These are phyloP conservation scores for Heliothis subflexa DNA, from an alignment of 1,140 invertebrate genomes.

Conservation along the genomic window DNA sequence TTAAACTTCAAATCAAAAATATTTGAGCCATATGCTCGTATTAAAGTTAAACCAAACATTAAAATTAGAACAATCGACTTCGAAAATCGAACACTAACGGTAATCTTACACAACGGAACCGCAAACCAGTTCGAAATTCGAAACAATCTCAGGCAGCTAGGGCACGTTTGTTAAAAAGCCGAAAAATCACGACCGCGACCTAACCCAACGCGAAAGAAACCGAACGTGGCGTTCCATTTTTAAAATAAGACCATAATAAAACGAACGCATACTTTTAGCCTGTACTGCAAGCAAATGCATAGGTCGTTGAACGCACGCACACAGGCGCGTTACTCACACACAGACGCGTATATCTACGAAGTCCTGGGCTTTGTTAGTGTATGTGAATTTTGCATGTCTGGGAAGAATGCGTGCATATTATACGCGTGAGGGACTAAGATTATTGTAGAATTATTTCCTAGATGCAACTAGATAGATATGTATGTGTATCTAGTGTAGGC, in stretches of 20 bases:
- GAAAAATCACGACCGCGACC: conserved; percentile 71
- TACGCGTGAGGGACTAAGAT: conserved; percentile 78
- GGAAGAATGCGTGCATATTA: conserved; percentile 81
- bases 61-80: conserved; percentile 44
- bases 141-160: conserved; percentile 27
- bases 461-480: conserved; percentile 76
- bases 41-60: conserved; percentile 36
- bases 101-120: conserved; percentile 48
- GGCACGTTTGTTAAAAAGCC: conserved; percentile 30
- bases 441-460: conserved; percentile 85
- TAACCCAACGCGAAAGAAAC: conserved; percentile 75
- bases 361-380: conserved; percentile 56
- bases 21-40: conserved; percentile 19
- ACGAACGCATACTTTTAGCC: conserved; percentile 85
- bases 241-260: conserved; percentile 86
- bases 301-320: conserved; percentile 83
- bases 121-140: conserved; percentile 48
- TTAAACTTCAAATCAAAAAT: conserved; percentile 6
- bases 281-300: conserved; percentile 82
- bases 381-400: conserved; percentile 83
- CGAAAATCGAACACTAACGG: conserved; percentile 49
- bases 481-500: conserved; percentile 54
- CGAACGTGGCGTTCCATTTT: conserved; percentile 79
- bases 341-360: conserved; percentile 67
- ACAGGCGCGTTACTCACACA: conserved; percentile 65